phyloP scores from a whole-genome alignment of 2,113 vertebrate genomes.

The Osmerus eperlanus region DNA sequence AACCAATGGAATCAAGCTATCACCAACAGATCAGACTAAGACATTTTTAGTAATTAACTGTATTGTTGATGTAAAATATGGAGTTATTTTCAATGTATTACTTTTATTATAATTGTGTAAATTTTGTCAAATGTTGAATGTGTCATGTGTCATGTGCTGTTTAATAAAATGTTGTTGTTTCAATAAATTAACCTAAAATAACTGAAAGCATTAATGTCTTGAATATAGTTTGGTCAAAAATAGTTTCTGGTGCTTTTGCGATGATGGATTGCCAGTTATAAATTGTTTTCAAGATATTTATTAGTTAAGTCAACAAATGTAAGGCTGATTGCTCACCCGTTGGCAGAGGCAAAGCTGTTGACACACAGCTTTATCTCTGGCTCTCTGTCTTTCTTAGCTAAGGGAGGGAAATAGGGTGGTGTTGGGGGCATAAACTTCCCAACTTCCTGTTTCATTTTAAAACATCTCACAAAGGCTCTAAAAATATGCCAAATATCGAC shows the following conservation, averaged over 20 bases:
- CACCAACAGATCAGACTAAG: conserved; percentile 57
- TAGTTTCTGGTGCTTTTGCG: background rate
- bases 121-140: conserved; percentile 9
- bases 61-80: conserved; percentile 55
- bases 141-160: conserved; percentile 25
- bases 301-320: conserved; percentile 24
- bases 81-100: background rate
- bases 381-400: conserved; percentile 40
- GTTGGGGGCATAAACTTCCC: conserved; percentile 59
- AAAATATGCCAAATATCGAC: conserved; percentile 65
- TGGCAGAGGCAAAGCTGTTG: conserved; percentile 38
- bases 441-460: conserved; percentile 71
- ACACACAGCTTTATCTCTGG: conserved; percentile 49
- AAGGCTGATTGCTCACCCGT: conserved; percentile 1
- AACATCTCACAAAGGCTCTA: conserved; percentile 69
- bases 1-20: conserved; percentile 62
- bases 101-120: conserved; percentile 2
- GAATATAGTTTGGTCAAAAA: too few relatives aligned
- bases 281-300: conserved; percentile 36
- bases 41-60: background rate
- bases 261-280: background rate
- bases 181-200: conserved; percentile 47
- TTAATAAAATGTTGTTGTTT: conserved; percentile 15
- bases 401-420: conserved; percentile 50
- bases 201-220: too few relatives aligned